Conservation (phyloP, 2,797 vertebrate species). For the Myotis planiceps region DNA sequence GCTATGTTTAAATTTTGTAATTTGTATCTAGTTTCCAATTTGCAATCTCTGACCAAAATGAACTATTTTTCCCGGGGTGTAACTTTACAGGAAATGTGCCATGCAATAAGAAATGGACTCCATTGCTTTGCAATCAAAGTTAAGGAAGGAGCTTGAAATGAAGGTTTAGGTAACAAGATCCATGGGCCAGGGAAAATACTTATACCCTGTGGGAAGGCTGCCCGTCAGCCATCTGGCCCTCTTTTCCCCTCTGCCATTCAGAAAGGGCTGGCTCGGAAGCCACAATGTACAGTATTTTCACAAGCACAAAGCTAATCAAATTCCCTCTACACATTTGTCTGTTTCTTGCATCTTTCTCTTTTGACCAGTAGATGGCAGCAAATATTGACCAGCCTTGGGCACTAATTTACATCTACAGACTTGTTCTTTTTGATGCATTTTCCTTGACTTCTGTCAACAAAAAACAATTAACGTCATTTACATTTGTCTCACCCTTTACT, state of each 20-base stretch:
- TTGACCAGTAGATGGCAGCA: slow-evolving; percentile 88
- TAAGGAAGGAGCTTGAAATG: neutral
- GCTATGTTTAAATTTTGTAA: neutral
- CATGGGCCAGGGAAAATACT: neutral
- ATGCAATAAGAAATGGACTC: neutral
- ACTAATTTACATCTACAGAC: slow-evolving; percentile 65
- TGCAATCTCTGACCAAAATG: neutral
- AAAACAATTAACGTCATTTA: slow-evolving; percentile 68
- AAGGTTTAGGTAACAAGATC: neutral
- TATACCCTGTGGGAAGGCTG: neutral
- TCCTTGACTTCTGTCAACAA: slow-evolving; percentile 70
- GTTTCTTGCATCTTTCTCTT: slow-evolving; percentile 61
- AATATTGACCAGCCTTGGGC: slow-evolving; percentile 46
- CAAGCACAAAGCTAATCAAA: neutral
- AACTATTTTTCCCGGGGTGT: neutral
- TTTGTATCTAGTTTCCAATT: neutral
- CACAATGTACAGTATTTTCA: neutral
- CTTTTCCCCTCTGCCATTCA: neutral
- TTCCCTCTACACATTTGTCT: fast-evolving
- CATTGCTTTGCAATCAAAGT: neutral
- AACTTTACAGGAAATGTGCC: neutral
- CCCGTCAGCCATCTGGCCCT: neutral
- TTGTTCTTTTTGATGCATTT: slow-evolving; percentile 73
- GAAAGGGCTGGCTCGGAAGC: neutral
- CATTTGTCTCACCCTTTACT: slow-evolving; percentile 67